phyloP scores from a whole-genome alignment of 2,113 vertebrate genomes.

The Reinhardtius hippoglossoides region DNA sequence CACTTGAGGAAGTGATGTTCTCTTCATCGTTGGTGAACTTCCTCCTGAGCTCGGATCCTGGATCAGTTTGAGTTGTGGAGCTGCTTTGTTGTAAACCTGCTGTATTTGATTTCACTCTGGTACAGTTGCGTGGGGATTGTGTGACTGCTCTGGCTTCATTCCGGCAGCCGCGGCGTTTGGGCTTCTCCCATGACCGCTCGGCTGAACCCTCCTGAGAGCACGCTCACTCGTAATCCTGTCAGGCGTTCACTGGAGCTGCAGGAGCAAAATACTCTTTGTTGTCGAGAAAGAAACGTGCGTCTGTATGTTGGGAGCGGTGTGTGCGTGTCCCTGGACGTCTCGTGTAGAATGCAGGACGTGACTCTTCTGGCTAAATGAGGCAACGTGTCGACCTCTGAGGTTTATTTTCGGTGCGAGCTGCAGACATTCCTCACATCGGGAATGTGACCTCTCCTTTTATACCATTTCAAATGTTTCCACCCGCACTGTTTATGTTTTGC shows the following conservation, averaged over 20 bases:
- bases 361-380: not conserved
- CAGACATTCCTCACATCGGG: conserved; percentile 38
- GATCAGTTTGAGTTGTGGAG: not conserved
- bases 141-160: conserved; percentile 16
- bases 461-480: conserved; percentile 14
- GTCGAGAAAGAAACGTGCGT: not conserved
- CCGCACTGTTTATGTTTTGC: not conserved
- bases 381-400: conserved; percentile 27
- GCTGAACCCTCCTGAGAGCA: conserved; percentile 49
- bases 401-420: conserved; percentile 51
- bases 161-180: conserved; percentile 4
- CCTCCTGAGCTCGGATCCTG: not conserved
- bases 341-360: conserved; percentile 11
- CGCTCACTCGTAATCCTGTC: conserved; percentile 62
- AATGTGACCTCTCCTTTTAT: conserved; percentile 37
- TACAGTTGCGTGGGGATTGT: not conserved
- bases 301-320: not conserved
- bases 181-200: conserved; percentile 60
- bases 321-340: not conserved
- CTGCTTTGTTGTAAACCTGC: not conserved
- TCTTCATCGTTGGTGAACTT: no score
- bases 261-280: conserved; percentile 33
- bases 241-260: conserved; percentile 44
- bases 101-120: not conserved
- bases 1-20: no score